Conservation (phyloP, 2,888 invertebrate species). For the Drosophila imparisetae region DNA sequence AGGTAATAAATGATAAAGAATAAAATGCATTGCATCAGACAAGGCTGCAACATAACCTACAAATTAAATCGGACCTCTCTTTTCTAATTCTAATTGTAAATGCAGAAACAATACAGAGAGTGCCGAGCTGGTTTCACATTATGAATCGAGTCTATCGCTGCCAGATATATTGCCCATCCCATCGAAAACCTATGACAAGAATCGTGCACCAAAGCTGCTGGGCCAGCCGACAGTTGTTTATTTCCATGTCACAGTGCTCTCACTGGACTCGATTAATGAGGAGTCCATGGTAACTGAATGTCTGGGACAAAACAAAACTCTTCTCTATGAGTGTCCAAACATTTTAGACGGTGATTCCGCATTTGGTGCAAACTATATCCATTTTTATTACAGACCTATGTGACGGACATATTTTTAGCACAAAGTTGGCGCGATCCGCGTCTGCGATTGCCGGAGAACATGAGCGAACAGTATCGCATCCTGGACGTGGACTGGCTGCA, state of each 20-base stretch:
- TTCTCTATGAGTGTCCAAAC: background rate
- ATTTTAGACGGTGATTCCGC: background rate
- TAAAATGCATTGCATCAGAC: constrained; percentile 60
- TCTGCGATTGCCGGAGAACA: constrained; percentile 94
- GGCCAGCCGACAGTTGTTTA: constrained; percentile 95
- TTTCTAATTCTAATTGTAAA: background rate
- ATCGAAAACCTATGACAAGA: constrained; percentile 95
- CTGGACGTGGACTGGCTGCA: constrained; percentile 95
- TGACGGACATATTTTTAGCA: constrained; percentile 95
- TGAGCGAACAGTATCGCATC: constrained; percentile 96
- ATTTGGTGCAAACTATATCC: background rate
- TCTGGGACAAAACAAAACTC: background rate
- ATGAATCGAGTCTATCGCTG: constrained; percentile 90
- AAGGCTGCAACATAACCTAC: constrained; percentile 29
- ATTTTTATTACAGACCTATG: constrained; percentile 90
- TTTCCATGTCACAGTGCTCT: constrained; percentile 95
- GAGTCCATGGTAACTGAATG: constrained; percentile 90
- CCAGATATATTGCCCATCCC: constrained; percentile 93
- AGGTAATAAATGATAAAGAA: constrained; percentile 62
- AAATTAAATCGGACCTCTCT: background rate
- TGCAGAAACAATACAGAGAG: constrained; percentile 83
- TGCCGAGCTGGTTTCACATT: constrained; percentile 84
- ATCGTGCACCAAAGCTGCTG: constrained; percentile 93
- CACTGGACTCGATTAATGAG: constrained; percentile 97
- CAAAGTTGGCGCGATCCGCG: constrained; percentile 97